Base-by-base conservation (phyloP, 2,797 vertebrate genomes). In the Alfaro cultratus region DNA sequence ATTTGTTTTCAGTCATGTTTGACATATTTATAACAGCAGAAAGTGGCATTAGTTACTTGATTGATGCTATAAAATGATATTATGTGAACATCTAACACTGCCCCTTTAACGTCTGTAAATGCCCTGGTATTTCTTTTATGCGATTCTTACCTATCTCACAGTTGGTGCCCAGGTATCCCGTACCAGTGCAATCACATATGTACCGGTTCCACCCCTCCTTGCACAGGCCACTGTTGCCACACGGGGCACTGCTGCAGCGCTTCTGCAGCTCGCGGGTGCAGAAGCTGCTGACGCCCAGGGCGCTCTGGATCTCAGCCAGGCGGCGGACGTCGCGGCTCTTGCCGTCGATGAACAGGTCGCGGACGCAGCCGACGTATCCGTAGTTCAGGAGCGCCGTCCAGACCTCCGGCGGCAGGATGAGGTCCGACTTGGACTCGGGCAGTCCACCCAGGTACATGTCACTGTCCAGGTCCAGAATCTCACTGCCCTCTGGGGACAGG, bases 121-220 rank as follows among this genome's bases (percentile, higher is more conserved):
- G 18, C 6, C 49, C 49, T 10, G 21, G 21, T 23, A 51, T 51
- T 21, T 51, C 23, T 51, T 51, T 9, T 1, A 51, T 53, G 7
- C 16, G 21, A 2, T 76, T 49, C 95, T 94, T 90, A 98, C 97
- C 97, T 89, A 96, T 97, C 87, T 98, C 97, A 43, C 98, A 98
- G 90, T 96, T 96, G 78, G 91, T 90, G 2, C 98, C 98, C 88
- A 98, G 95, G 94, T 94, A 98, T 5, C 97, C 98, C 0, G 97
- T 98, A 89, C 97, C 97, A 0, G 95, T 93, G 83, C 98, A 99
- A 82, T 99, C 98, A 29, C 98, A 99, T 75, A 98, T 94, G 92
- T 97, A 98, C 68, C 98, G 97, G 95, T 98, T 99, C 98, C 98
- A 99, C 43, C 98, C 98, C 88, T 99, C 98, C 2, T 97, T 96